Base-by-base conservation (phyloP, 2,113 vertebrate species). In the Struthidea cinerea region DNA sequence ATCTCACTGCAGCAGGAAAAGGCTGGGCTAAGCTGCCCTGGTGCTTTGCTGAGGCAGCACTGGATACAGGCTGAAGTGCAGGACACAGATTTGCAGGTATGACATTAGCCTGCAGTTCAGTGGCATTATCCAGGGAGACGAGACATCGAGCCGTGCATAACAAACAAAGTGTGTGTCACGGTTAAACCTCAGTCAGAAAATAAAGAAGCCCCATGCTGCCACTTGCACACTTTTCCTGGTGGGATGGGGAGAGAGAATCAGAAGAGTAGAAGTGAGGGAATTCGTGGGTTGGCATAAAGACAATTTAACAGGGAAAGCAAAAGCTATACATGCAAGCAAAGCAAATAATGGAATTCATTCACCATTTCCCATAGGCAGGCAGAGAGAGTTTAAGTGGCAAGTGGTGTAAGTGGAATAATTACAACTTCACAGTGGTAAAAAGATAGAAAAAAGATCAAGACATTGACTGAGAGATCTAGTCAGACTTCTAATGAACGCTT, bases 111-210 rank as follows among this genome's bases (percentile, higher is more conserved):
- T 41, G 47, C 27, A 75, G 33, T 10, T 47, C 27, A 41, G 21
- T 26, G 42, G 16, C 21, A 9, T 13, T 20, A 49, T 5, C 39
- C 35, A 59, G 49, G 7, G 19, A 87, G 27, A 37, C 26, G 39
- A 59, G 53, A 18, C 37, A 71, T 8, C 0, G 0, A 47, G 27
- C 10, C 1, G 7, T 21, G 39, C 3, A 6, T 7, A 33, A 50
- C n/a, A n/a, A 70, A 57, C 22, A 32, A 88, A 39, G 20, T 1
- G 10, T 2, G 47, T 56, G 26, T 32, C 42, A 17, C 3, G 8
- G 50, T 33, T 49, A 37, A 42, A 65, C 17, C 35, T 33, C 44
- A 76, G 35, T 16, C 6, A 41, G 30, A 55, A 71, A 42, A 4
- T 11, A 46, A 60, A 8, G 7, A 33, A 46, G 28, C 6, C 28